Evolutionary conservation across 37 sponge, comb jelly and placozoan species (phyloP).

Genomic region (Dysidea cf. avara): DNA sequence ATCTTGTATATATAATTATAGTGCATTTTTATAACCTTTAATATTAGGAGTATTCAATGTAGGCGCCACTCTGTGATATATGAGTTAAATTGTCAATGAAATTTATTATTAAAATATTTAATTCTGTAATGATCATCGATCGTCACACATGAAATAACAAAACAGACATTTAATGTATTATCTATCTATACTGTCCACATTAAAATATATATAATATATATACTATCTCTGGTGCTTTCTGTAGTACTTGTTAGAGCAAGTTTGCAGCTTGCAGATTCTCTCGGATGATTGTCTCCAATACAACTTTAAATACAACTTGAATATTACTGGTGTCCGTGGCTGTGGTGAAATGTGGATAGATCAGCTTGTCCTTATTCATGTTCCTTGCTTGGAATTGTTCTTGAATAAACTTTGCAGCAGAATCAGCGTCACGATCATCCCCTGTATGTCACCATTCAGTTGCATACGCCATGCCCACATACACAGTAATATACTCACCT

Average conservation of each 20-base stretch:
- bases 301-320: conserved; percentile 83
- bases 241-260: conserved; percentile 69
- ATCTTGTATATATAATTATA: too few species aligned
- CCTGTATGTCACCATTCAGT: conserved; percentile 45
- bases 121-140: too few species aligned
- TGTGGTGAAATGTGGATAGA: conserved; percentile 96
- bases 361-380: conserved; percentile 83
- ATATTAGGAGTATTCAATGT: too few species aligned
- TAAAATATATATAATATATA: too few species aligned
- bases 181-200: too few species aligned
- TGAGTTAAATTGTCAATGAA: too few species aligned
- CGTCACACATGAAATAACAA: too few species aligned
- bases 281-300: conserved; percentile 88
- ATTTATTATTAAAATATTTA: too few species aligned
- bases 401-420: conserved; percentile 82
- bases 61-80: too few species aligned
- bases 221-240: too few species aligned
- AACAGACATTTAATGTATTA: too few species aligned
- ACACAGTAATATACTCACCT: conserved; percentile 54
- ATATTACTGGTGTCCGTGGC: conserved; percentile 96
- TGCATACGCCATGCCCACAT: not conserved
- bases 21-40: too few species aligned
- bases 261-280: conserved; percentile 95
- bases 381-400: conserved; percentile 75
- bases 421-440: conserved; percentile 81